Evolutionary conservation across 53 echinoderm and acorn worm species (phyloP), one percentile per base, ranked within the genome.

Genomic region (Henricia sp.): DNA sequence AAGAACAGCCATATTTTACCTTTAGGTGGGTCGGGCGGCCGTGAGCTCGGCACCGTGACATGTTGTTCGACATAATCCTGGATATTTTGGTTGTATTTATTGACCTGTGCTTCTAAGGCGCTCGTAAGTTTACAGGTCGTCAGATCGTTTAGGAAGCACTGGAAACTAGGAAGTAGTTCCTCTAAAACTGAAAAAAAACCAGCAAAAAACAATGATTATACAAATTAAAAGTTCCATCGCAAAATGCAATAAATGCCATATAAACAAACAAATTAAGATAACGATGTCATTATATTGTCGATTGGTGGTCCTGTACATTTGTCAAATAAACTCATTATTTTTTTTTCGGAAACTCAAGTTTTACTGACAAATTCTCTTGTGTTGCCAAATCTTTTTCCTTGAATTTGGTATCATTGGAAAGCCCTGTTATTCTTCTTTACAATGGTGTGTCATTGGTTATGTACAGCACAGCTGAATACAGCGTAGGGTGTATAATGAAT

Each of bases 91-190:
- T 70, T 91, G 88, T 91, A 91, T 3, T 57, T 44, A 0, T 84
- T 55, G 14, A 77, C 88, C 77, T 87, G 75, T n/a, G 59, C 59
- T 70, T 88, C 91, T 42, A 91, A 42, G 60, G 84, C 88, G 58
- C 91, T 88, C n/a, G 91, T 84, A 16, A 91, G 77, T 37, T 83
- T 87, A 46, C 88, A 52, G 0, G 88, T 67, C 34, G 88, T 76
- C 57, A 91, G 77, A 65, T 91, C 91, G 16, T 30, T 34, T 25
- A 88, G 67, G 54, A 88, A 91, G 28, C 76, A 84, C 84, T 91
- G 83, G 59, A 91, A 87, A 9, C 63, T 75, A 0, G 91, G 91
- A 33, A 91, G 84, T 26, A 91, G 88, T 42, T 91, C 84, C 20
- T 91, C 74, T 70, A 91, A 84, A 52, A 54, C 91, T 91, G 70